phyloP scores from a whole-genome alignment of 2,797 vertebrate genomes.

The Parotocinclus haroldoi region DNA sequence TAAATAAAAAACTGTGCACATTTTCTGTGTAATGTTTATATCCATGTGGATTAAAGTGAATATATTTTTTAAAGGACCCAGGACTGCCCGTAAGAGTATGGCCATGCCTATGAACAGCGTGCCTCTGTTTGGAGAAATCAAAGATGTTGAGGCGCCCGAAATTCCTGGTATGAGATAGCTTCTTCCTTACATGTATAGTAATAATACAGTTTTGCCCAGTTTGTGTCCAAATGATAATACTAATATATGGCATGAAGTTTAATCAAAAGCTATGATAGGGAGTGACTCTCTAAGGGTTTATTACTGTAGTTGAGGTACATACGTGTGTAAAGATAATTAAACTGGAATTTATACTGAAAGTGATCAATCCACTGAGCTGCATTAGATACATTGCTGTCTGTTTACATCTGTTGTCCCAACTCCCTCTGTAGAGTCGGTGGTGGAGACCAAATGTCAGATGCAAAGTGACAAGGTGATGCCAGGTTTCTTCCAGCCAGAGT shows the following conservation, averaged over 20 bases:
- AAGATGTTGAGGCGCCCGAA: neutral
- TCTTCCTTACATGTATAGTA: constrained; percentile 3
- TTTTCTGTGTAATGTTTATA: neutral
- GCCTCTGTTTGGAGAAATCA: neutral
- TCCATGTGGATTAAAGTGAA: neutral
- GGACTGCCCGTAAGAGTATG: neutral
- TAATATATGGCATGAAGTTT: too few species aligned
- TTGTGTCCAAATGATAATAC: too few species aligned
- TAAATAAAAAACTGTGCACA: too few species aligned
- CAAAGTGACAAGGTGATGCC: constrained; percentile 56
- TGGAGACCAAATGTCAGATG: constrained; percentile 75
- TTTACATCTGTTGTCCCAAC: neutral
- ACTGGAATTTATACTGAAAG: too few species aligned
- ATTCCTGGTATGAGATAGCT: constrained; percentile 19
- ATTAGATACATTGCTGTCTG: neutral
- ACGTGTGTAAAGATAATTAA: too few species aligned
- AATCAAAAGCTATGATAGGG: too few species aligned
- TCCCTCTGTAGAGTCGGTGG: constrained; percentile 31
- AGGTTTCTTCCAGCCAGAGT: constrained; percentile 75
- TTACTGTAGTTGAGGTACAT: too few species aligned
- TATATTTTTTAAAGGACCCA: neutral
- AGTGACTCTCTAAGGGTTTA: too few species aligned
- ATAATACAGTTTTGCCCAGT: neutral
- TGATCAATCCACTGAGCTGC: too few species aligned
- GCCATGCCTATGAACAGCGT: neutral